Conservation (phyloP, 2,113 vertebrate species). For the Daubentonia madagascariensis region DNA sequence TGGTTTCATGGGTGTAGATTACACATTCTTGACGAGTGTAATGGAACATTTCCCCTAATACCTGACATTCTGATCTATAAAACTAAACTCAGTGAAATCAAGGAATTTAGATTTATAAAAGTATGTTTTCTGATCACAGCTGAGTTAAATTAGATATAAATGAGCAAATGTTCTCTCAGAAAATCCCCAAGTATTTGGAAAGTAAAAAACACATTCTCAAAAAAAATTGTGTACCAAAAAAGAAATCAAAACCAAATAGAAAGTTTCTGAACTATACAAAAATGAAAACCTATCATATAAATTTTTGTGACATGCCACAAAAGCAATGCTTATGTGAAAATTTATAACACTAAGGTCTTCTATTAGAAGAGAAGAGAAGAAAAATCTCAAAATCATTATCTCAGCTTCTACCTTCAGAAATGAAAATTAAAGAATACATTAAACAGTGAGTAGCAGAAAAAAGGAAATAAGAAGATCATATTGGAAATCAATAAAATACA, state of each 20-base stretch:
- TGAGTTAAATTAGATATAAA: neutral
- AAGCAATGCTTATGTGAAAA: neutral
- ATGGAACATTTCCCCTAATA: neutral
- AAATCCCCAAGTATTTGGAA: neutral
- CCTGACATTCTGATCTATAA: neutral
- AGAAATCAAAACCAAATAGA: neutral
- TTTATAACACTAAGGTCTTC: neutral
- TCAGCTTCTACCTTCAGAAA: neutral
- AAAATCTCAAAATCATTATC: neutral
- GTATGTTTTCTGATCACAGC: neutral
- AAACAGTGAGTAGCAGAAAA: neutral
- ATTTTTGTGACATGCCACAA: neutral
- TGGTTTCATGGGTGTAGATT: neutral
- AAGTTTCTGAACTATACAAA: neutral
- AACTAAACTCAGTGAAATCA: neutral
- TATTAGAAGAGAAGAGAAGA: neutral
- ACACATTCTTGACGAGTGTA: neutral
- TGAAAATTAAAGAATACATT: neutral
- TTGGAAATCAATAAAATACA: neutral
- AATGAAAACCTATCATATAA: neutral
- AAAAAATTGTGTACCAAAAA: neutral
- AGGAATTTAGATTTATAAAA: neutral
- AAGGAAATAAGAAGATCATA: neutral
- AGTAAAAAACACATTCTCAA: neutral
- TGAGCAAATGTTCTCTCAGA: neutral